phyloP scores from a whole-genome alignment of 2,888 invertebrate species.

The Cyrtodaria siliqua region DNA sequence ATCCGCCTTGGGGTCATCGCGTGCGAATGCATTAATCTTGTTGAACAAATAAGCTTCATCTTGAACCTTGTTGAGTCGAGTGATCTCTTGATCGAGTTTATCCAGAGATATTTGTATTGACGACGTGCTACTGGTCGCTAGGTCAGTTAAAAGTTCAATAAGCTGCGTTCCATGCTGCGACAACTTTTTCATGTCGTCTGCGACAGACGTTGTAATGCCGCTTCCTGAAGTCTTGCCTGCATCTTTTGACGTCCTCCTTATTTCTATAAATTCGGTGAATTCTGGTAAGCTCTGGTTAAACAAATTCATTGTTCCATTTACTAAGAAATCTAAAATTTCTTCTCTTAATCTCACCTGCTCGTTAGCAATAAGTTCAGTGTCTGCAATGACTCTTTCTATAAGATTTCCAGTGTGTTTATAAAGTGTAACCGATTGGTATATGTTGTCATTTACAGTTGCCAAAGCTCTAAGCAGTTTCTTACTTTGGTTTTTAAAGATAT shows the following conservation, averaged over 20 bases:
- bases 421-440: slow-evolving; percentile 73
- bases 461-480: slow-evolving; percentile 66
- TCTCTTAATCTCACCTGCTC: slow-evolving; percentile 71
- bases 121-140: slow-evolving; percentile 72
- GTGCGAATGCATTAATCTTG: slow-evolving; percentile 27
- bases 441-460: slow-evolving; percentile 71
- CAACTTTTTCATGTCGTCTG: slow-evolving; percentile 57
- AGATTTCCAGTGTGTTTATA: slow-evolving; percentile 72
- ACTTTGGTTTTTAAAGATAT: slow-evolving; percentile 56
- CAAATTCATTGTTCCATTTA: slow-evolving; percentile 52
- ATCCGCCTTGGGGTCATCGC: slow-evolving; percentile 54
- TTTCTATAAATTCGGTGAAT: slow-evolving; percentile 25
- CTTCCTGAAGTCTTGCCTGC: slow-evolving; percentile 30
- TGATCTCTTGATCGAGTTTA: slow-evolving; percentile 70
- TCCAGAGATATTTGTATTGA: slow-evolving; percentile 65
- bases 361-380: slow-evolving; percentile 71
- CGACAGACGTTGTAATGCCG: slow-evolving; percentile 41
- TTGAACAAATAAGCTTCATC: slow-evolving; percentile 9
- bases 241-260: slow-evolving; percentile 4
- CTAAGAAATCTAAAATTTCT: slow-evolving; percentile 61
- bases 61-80: slow-evolving; percentile 61
- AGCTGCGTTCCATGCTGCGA: slow-evolving; percentile 64
- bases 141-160: slow-evolving; percentile 70
- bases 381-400: slow-evolving; percentile 73
- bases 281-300: slow-evolving; percentile 46